A percentile compares a stretch with the other conserved stretches of the same genome.
These are phyloP conservation scores for Heloderma charlesbogerti DNA, from an alignment of 2,113 vertebrate genomes.

Conservation along the genomic window DNA sequence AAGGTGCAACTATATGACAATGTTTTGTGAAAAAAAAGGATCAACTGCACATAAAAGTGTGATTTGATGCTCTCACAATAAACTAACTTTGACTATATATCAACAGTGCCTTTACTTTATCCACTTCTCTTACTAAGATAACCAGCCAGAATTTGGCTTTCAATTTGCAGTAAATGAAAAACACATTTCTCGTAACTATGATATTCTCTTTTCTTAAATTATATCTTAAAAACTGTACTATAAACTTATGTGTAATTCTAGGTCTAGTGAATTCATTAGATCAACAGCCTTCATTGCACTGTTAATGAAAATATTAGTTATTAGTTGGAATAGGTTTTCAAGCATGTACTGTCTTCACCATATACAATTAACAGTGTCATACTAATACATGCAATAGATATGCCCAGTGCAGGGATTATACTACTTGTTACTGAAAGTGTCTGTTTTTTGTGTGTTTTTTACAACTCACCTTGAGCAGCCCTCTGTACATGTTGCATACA, in stretches of 20 bases:
- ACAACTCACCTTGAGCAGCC: conserved; percentile 84
- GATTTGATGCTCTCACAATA: neutral
- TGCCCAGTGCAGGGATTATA: neutral
- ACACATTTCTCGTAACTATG: neutral
- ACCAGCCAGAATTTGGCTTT: neutral
- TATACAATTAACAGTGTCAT: neutral
- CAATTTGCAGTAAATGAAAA: neutral
- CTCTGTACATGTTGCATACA: conserved; percentile 77
- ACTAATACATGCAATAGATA: neutral
- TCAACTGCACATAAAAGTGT: conserved; percentile 2
- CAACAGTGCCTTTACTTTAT: neutral
- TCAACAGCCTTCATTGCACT: neutral
- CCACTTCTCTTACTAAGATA: neutral
- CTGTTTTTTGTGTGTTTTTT: neutral
- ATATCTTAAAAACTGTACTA: conserved; percentile 6
- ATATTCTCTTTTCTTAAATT: neutral
- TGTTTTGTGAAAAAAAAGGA: neutral
- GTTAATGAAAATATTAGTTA: neutral
- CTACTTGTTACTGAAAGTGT: neutral
- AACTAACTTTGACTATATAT: neutral
- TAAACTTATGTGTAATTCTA: neutral
- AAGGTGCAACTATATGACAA: neutral
- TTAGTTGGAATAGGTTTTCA: neutral
- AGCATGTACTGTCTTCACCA: neutral
- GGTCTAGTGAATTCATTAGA: neutral